These are phyloP conservation scores for Dinomys branickii DNA, from an alignment of 2,113 vertebrate genomes.

Conservation along the genomic window DNA sequence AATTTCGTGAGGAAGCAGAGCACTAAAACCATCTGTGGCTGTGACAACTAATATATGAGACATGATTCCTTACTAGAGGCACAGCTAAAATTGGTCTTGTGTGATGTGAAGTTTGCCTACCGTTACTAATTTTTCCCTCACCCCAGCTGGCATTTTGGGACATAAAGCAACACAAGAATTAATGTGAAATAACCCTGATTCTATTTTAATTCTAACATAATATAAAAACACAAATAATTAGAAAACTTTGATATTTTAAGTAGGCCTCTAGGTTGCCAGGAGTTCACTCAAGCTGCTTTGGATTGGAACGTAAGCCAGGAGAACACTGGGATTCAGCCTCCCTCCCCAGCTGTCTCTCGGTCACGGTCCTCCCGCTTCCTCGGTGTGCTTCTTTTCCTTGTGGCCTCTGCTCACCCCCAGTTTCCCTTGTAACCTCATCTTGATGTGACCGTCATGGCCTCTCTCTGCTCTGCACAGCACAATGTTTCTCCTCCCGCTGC, in stretches of 20 bases:
- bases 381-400: too few species aligned
- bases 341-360: neutral
- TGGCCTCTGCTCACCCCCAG: neutral
- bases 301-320: neutral
- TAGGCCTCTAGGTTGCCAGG: neutral
- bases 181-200: neutral
- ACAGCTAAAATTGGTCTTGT: neutral
- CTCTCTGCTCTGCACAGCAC: neutral
- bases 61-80: neutral
- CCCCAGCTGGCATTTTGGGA: neutral
- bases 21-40: neutral
- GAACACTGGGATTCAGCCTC: neutral
- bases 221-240: neutral
- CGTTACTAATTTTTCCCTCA: neutral
- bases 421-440: neutral
- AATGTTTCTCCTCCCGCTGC: neutral
- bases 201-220: neutral
- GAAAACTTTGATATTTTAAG: neutral
- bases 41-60: neutral
- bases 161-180: conserved; percentile 19
- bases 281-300: neutral
- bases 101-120: neutral
- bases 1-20: neutral
- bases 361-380: too few species aligned
- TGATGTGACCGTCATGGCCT: neutral